These are phyloP conservation scores for Psophia crepitans DNA, from an alignment of 2,113 vertebrate genomes.

Conservation along the genomic window DNA sequence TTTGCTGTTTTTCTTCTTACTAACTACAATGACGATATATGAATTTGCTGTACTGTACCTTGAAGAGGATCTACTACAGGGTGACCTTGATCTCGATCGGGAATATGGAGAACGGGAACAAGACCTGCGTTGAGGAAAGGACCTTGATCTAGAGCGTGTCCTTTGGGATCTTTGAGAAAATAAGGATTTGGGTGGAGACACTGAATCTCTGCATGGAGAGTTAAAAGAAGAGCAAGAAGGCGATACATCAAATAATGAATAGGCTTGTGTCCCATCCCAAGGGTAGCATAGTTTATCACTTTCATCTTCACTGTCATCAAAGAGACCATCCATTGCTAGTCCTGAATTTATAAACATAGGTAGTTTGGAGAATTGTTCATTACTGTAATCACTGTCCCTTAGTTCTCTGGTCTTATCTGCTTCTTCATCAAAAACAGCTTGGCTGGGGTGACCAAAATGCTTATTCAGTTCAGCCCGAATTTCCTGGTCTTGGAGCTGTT, in stretches of 20 bases:
- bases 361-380: slow-evolving; percentile 84
- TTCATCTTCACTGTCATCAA: slow-evolving; percentile 90
- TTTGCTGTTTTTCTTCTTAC: not conserved
- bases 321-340: slow-evolving; percentile 86
- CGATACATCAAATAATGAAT: slow-evolving; percentile 91
- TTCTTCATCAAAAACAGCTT: slow-evolving; percentile 85
- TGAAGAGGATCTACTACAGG: slow-evolving; percentile 88
- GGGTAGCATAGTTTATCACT: slow-evolving; percentile 89
- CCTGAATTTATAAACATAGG: slow-evolving; percentile 90
- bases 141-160: slow-evolving; percentile 81
- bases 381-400: slow-evolving; percentile 80
- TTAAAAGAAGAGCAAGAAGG: slow-evolving; percentile 93
- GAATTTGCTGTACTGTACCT: slow-evolving; percentile 78
- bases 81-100: slow-evolving; percentile 92
- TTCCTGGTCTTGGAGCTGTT: slow-evolving; percentile 93
- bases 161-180: slow-evolving; percentile 87
- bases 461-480: slow-evolving; percentile 98
- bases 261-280: slow-evolving; percentile 92
- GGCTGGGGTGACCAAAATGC: slow-evolving; percentile 93
- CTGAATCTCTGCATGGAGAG: slow-evolving; percentile 91
- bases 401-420: slow-evolving; percentile 74
- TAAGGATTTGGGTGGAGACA: slow-evolving; percentile 90
- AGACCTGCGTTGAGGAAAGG: slow-evolving; percentile 84
- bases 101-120: slow-evolving; percentile 88
- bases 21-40: not conserved